Base-by-base conservation (phyloP, 1,140 invertebrate genomes). In the Drosophila ercepeae region DNA sequence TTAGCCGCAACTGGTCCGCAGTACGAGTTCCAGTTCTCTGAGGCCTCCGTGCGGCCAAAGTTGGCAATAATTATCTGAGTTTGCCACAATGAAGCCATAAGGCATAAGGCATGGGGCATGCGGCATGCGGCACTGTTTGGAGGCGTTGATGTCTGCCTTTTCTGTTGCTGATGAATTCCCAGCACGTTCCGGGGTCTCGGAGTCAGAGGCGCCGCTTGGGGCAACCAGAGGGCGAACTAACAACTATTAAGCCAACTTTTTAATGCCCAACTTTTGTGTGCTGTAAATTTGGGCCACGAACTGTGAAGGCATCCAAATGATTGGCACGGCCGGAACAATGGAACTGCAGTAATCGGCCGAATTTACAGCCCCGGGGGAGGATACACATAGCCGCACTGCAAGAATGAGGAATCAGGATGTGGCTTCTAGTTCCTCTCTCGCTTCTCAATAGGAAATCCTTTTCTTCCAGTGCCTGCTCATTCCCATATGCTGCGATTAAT, bases 181-280 rank as follows among this genome's bases (percentile, higher is more conserved):
- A 21, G 69, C 58, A 73, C 68, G 70, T 73, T 46, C 14, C 16
- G 23, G 13, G 2, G 18, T 7, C 14, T n/a, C n/a, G n/a, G n/a
- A n/a, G n/a, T n/a, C n/a, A n/a, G n/a, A n/a, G n/a, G n/a, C n/a
- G n/a, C n/a, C n/a, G n/a, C n/a, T n/a, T n/a, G n/a, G n/a, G n/a
- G n/a, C n/a, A n/a, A n/a, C n/a, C n/a, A n/a, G n/a, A 16, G 36
- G 21, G 53, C 27, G 52, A 67, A 76, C 60, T 46, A 68, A 46
- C 49, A 61, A 71, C 70, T 75, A 63, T 78, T 75, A 83, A 27
- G 63, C 63, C 29, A 67, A 78, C 78, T 83, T 83, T 83, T 84
- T 71, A 78, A 83, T 84, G 75, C 36, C 39, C 57, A 75, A 72
- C 59, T 84, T 82, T 78, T 74, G 75, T 73, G 69, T 57, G 42